Conservation (phyloP, 1,140 invertebrate species). For the Macrosteles quadrilineatus region DNA sequence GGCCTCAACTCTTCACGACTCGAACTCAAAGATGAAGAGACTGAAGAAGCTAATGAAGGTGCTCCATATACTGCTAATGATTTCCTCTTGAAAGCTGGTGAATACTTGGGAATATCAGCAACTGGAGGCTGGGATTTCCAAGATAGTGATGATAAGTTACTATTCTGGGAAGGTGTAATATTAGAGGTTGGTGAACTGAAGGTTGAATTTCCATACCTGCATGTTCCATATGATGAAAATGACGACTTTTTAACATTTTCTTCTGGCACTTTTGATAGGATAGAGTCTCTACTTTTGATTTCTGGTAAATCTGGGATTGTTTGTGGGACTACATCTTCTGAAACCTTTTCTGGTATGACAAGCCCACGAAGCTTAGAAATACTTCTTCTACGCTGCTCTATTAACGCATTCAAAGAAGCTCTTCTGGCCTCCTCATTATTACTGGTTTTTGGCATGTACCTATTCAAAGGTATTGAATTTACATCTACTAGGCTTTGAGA, state of each 20-base stretch:
- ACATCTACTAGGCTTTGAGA: constrained; percentile 47
- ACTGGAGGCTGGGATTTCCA: constrained; percentile 55
- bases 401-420: constrained; percentile 63
- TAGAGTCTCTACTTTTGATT: constrained; percentile 67
- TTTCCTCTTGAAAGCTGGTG: constrained; percentile 79
- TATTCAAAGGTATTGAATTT: constrained; percentile 31
- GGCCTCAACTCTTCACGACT: constrained; percentile 43
- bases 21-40: constrained; percentile 43
- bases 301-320: constrained; percentile 71
- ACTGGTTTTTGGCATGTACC: constrained; percentile 26
- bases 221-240: constrained; percentile 7
- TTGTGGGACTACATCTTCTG: constrained; percentile 52
- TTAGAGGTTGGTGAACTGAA: constrained; percentile 33
- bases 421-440: constrained; percentile 47
- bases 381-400: constrained; percentile 76
- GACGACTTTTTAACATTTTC: constrained; percentile 13
- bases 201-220: constrained; percentile 30
- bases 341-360: constrained; percentile 77
- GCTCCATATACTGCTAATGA: constrained; percentile 65
- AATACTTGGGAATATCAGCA: constrained; percentile 74
- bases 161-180: constrained; percentile 32
- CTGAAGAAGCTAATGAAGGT: constrained; percentile 44
- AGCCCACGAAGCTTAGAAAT: constrained; percentile 81
- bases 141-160: constrained; percentile 45
- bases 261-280: constrained; percentile 34